Evolutionary conservation across 1,140 invertebrate species (phyloP), one percentile per base, ranked within the genome.

Genomic region (Lutraria rhynchaena): DNA sequence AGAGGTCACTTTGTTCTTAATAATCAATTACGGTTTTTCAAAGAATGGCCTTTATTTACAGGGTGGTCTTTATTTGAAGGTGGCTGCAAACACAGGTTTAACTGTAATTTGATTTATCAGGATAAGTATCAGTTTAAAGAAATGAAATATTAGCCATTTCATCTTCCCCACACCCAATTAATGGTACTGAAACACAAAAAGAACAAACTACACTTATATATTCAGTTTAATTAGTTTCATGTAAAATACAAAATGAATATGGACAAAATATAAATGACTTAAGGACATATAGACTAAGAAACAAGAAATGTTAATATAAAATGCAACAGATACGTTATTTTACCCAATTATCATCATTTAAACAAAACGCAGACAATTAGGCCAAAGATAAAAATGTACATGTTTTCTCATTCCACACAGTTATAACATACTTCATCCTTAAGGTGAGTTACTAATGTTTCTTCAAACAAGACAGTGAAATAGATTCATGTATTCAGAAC

Each of bases 191-290:
- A n/a, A 41, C 37, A 41, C 5, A 5, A 41, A 41, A 49, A 67
- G 1, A 65, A 65, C 37, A 3, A 44, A 27, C 19, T 9, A 44
- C 0, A 27, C 1, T 51, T 3, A 51, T 67, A 67, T 49, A 51
- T 67, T 67, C 63, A 49, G 63, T 46, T 67, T 67, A 27, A 67
- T 67, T 46, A 67, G 63, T 67, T 46, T 67, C 63, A 67, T 67
- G 44, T 67, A 33, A 67, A 67, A 67, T 67, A 67, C 63, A 67
- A 67, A 67, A 67, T 67, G 63, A 46, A 67, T 67, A 67, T 67
- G 63, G 63, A 67, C 63, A 67, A 49, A 67, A 67, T 67, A 67
- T 67, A 67, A 67, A 67, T 46, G 41, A 41, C 44, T 41, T 67
- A 37, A 24, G 31, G 44, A 55, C 51, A 55, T 46, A 67, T 41